Base-by-base conservation (phyloP, 2,888 invertebrate genomes). In the Elaeidobius kamerunicus region DNA sequence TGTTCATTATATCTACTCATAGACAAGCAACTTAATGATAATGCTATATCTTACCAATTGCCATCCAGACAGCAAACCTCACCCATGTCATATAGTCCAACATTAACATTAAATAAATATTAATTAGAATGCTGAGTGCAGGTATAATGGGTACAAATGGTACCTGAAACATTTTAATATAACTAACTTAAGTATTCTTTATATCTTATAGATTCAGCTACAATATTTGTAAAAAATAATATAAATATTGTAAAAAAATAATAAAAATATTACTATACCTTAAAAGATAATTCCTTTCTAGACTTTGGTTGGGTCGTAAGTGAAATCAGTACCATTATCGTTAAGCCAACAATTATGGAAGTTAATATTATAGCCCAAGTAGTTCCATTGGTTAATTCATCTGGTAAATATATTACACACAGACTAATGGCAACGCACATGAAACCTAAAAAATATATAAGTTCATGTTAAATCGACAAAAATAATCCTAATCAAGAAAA, bases 111-210 rank as follows among this genome's bases (percentile, higher is more conserved):
- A 94, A 75, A 68, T 91, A 89, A 48, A 91, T 78, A 68, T 94
- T 94, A 35, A 88, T 78, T 61, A 91, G 79, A 57, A 91, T 85
- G 66, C 91, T 91, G 36, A 89, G 64, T 28, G 85, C 85, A 1
- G 93, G 93, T 44, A 93, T 70, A 52, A 89, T 74, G 1, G 94
- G 94, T 0, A 93, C 88, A 12, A 86, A 72, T 0, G 93, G 93
- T 3, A 92, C 90, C 85, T 91, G 73, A 46, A 73, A 73, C n/a
- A n/a, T n/a, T n/a, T n/a, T n/a, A n/a, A n/a, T n/a, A n/a, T 35
- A 36, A 16, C 19, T 11, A 36, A 12, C 16, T 19, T 34, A 32
- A 16, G n/a, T n/a, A n/a, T n/a, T n/a, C n/a, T n/a, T n/a, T n/a
- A n/a, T n/a, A n/a, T n/a, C n/a, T n/a, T 23, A 9, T 23, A 23